Conservation (phyloP, 64 coral and sea anemone genomes). For the Stichodactyla mertensii region DNA sequence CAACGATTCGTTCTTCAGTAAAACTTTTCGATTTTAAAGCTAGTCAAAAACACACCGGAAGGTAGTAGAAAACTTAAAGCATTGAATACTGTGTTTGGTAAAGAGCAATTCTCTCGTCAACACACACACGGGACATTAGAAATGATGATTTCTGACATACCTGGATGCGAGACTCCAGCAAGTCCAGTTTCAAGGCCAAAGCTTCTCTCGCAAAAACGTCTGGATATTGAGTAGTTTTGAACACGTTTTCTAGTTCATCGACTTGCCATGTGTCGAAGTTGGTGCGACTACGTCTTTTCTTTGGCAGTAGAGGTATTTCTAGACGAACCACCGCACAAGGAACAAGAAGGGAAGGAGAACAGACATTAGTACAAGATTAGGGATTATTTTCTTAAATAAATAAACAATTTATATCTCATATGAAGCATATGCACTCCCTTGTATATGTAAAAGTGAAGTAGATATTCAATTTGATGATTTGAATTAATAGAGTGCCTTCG, state of each 20-base stretch:
- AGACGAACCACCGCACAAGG: background rate
- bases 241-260: constrained; percentile 90
- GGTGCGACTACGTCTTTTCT: constrained; percentile 85
- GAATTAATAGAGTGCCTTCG: too few species aligned
- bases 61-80: too few species aligned
- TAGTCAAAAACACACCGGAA: too few species aligned
- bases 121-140: background rate
- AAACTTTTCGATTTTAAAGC: too few species aligned
- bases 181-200: constrained; percentile 76
- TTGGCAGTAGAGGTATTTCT: constrained; percentile 88
- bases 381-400: too few species aligned
- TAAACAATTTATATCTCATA: too few species aligned
- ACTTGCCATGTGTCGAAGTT: constrained; percentile 96
- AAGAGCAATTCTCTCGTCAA: background rate
- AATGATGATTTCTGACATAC: constrained; percentile 14
- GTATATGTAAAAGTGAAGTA: too few species aligned
- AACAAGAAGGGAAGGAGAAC: background rate
- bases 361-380: background rate
- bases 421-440: too few species aligned
- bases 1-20: too few species aligned
- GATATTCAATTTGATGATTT: too few species aligned
- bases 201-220: constrained; percentile 91
- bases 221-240: constrained; percentile 85
- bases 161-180: constrained; percentile 92
- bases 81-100: too few species aligned